These are phyloP conservation scores for Chelonus formosanus DNA, from an alignment of 2,888 invertebrate genomes.

Conservation along the genomic window DNA sequence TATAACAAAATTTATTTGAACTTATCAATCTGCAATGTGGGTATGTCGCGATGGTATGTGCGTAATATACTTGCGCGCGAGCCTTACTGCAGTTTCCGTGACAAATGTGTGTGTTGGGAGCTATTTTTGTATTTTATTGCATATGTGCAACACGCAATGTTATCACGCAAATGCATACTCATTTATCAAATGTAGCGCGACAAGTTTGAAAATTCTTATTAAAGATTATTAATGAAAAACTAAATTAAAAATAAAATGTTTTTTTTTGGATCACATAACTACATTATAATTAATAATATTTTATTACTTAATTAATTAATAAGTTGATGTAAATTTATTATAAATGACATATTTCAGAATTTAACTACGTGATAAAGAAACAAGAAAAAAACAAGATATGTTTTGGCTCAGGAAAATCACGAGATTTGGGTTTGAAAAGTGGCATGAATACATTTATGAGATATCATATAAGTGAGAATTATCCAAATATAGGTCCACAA, in stretches of 20 bases:
- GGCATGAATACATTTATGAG: constrained; percentile 54
- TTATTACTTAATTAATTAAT: no score
- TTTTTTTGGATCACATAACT: no score
- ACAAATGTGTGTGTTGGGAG: constrained; percentile 24
- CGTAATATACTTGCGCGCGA: constrained; percentile 37
- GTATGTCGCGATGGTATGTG: constrained; percentile 48
- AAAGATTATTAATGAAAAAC: neutral
- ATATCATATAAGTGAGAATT: constrained; percentile 48
- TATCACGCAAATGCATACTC: constrained; percentile 6
- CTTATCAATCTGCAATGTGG: constrained; percentile 38
- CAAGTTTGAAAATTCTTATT: no score
- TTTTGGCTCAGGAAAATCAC: constrained; percentile 54
- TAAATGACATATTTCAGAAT: constrained; percentile 41
- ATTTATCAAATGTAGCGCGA: neutral
- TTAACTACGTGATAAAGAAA: constrained; percentile 51
- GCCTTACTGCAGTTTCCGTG: constrained; percentile 31
- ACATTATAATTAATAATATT: no score
- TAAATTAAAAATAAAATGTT: constrained; percentile 6
- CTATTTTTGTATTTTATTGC: neutral
- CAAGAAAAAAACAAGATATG: constrained; percentile 53
- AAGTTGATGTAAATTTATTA: no score
- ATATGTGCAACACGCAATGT: neutral
- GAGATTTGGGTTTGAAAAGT: constrained; percentile 49
- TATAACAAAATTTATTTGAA: neutral
- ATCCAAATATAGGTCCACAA: constrained; percentile 50